Base-by-base conservation (phyloP, 2,888 invertebrate species). In the Drosophila atroscutellata region DNA sequence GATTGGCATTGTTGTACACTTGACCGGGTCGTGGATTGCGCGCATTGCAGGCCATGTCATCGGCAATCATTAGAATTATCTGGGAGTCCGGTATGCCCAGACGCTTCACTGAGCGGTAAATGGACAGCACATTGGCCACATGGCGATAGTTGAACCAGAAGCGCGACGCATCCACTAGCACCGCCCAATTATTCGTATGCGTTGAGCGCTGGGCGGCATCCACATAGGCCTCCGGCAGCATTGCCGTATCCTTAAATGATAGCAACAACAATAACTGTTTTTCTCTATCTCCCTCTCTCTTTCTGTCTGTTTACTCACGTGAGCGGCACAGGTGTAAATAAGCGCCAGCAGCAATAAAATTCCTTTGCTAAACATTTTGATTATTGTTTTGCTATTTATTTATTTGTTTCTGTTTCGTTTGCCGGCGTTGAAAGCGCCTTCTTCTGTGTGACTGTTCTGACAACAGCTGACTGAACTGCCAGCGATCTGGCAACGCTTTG, bases 81-180 rank as follows among this genome's bases (percentile, higher is more conserved):
- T 99, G 99, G 66, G 97, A 97, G 92, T 99, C 99, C 0, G 99
- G 99, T 84, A 99, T 99, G n/a, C 99, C 99, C 5, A 99, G 94
- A 20, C 99, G 94, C 93, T 99, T 99, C 0, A 99, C 99, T 92
- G 99, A 99, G 15, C 99, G 95, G 92, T 99, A 99, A 75, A 99
- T 98, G 0, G 99, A 99, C 24, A 99, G 93, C 0, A 99, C 99
- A 93, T 99, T 99, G 5, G 99, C 99, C 36, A 99, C 99, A 95
- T 99, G 99, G 8, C 99, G 95, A 93, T 99, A 99, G 93, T 99
- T 99, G 92, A 99, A 99, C 99, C 99, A 99, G 93, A 99, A 99
- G 65, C 99, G 94, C 1, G 99, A 99, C 0, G 99, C 99, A 93
- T 99, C 99, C 0, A 99, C 99, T 62, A 99, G 93, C 18, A 99